Evolutionary conservation across 2,888 invertebrate genomes (phyloP).

Genomic region (Hyppa rectilinea): DNA sequence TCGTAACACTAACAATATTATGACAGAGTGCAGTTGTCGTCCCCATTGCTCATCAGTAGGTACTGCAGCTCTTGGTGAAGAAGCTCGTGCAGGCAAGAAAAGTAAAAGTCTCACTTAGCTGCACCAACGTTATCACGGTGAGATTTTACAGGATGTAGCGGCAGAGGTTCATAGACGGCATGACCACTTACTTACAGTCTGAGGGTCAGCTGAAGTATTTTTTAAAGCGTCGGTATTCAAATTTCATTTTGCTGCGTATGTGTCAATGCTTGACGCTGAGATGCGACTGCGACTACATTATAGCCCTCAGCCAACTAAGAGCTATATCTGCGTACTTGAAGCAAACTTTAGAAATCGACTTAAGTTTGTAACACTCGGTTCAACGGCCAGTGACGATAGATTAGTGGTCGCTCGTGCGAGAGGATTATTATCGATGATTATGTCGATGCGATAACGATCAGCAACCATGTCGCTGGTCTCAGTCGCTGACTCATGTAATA

Average conservation of each 20-base stretch:
- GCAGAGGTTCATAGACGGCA: too few species aligned
- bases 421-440: constrained; percentile 20
- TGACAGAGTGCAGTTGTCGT: neutral
- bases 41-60: neutral
- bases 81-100: too few species aligned
- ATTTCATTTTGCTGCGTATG: too few species aligned
- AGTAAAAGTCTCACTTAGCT: too few species aligned
- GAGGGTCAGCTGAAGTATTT: too few species aligned
- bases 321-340: neutral
- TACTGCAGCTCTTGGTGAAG: neutral
- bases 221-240: too few species aligned
- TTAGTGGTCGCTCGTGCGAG: constrained; percentile 40
- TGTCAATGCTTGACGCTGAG: too few species aligned
- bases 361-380: neutral
- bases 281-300: too few species aligned
- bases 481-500: neutral
- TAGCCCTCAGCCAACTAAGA: constrained; percentile 1
- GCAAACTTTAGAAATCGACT: constrained; percentile 21
- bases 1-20: neutral
- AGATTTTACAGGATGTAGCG: too few species aligned
- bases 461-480: neutral
- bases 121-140: too few species aligned
- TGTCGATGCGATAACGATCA: constrained; percentile 18
- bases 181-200: too few species aligned
- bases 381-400: neutral